Evolutionary conservation across 2,888 invertebrate species (phyloP).

Genomic region (Thera obeliscata): DNA sequence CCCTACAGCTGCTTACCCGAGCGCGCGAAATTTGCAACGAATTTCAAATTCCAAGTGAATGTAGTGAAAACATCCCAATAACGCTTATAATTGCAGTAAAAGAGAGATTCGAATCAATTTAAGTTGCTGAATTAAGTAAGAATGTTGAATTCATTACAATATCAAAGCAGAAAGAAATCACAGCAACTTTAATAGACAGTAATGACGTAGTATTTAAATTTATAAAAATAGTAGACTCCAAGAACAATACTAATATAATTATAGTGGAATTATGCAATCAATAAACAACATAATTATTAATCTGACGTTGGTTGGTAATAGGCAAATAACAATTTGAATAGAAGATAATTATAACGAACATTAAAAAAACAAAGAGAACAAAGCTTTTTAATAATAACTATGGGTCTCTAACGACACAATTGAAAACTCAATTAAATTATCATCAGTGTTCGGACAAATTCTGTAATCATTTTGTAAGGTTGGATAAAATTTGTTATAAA

Average conservation of each 20-base stretch:
- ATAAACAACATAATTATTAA: too few species aligned
- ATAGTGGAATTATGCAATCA: too few species aligned
- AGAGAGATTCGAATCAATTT: conserved; percentile 35
- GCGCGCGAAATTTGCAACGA: conserved; percentile 7
- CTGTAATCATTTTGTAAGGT: too few species aligned
- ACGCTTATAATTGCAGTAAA: conserved; percentile 26
- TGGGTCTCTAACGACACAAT: not conserved
- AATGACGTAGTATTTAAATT: too few species aligned
- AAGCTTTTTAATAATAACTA: not conserved
- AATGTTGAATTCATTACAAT: conserved; percentile 47
- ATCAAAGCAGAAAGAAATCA: conserved; percentile 45
- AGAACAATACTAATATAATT: too few species aligned
- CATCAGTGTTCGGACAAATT: not conserved
- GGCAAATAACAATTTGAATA: too few species aligned
- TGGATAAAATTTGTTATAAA: too few species aligned
- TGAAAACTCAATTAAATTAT: not conserved
- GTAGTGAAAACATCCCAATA: conserved; percentile 55
- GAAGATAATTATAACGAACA: too few species aligned
- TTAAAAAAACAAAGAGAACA: too few species aligned
- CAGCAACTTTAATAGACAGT: too few species aligned
- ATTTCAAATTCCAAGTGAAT: conserved; percentile 38
- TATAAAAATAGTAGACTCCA: too few species aligned
- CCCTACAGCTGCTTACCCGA: conserved; percentile 20
- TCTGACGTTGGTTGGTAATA: too few species aligned
- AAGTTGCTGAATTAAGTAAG: conserved; percentile 40